Evolutionary conservation across 2,797 vertebrate species (phyloP).

Genomic region (Myotis planiceps): DNA sequence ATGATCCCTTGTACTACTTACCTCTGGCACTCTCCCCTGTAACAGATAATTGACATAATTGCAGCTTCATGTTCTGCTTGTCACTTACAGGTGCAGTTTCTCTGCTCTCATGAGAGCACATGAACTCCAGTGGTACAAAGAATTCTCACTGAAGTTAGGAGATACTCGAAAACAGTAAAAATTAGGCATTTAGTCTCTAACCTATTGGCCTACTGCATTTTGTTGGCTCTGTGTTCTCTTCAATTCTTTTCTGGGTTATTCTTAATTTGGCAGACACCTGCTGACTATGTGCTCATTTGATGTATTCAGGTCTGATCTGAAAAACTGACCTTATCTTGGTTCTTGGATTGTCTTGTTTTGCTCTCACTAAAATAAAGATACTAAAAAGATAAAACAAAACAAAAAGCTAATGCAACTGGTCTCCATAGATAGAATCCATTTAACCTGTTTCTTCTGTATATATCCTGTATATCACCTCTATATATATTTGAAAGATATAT

Average conservation of each 20-base stretch:
- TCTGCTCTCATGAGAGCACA: background rate
- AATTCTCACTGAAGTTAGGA: background rate
- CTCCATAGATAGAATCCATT: conserved; percentile 29
- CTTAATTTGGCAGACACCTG: background rate
- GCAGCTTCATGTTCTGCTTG: background rate
- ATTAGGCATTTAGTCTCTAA: background rate
- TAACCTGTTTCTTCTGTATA: background rate
- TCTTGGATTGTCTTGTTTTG: conserved; percentile 18
- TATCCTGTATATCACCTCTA: too few species aligned
- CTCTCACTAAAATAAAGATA: background rate
- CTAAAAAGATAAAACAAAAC: background rate
- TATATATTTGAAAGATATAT: too few species aligned
- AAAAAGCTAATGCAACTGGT: background rate
- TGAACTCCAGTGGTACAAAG: background rate
- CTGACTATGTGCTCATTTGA: conserved; percentile 20
- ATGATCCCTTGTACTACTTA: background rate
- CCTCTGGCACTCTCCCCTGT: background rate
- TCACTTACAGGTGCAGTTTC: background rate
- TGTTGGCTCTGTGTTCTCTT: conserved; percentile 33
- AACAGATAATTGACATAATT: background rate
- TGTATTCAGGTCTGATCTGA: background rate
- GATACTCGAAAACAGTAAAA: background rate
- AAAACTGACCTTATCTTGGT: conserved; percentile 19
- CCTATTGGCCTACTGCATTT: background rate
- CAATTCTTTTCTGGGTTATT: background rate